Percentiles rank a stretch among this genome's conserved stretches.
phyloP scores from a whole-genome alignment of 2,797 vertebrate species.

The Bryconaethiops microstoma region DNA sequence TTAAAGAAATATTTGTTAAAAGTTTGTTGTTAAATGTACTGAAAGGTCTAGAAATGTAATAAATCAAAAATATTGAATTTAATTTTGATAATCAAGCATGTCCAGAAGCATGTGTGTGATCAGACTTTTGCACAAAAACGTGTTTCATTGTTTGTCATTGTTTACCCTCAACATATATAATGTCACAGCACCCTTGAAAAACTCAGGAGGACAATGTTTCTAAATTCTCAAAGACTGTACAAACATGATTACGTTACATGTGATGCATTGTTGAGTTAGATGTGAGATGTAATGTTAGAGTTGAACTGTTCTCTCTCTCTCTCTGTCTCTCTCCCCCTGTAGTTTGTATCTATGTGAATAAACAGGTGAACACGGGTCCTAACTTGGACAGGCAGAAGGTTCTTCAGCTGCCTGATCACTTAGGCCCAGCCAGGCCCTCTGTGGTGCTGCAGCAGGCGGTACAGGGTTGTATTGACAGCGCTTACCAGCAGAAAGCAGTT shows the following conservation, averaged over 20 bases:
- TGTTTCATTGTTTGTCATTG: no score
- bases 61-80: no score
- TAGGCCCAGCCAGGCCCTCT: conserved; percentile 89
- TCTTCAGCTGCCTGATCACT: conserved; percentile 92
- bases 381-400: conserved; percentile 95
- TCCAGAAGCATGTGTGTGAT: no score
- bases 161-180: not conserved
- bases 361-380: conserved; percentile 88
- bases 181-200: not conserved
- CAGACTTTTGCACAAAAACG: no score
- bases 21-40: no score
- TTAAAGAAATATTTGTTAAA: no score
- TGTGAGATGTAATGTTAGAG: not conserved
- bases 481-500: conserved; percentile 91
- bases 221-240: not conserved
- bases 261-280: no score
- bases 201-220: not conserved
- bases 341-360: conserved; percentile 98
- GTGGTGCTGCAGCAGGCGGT: conserved; percentile 92
- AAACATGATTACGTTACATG: no score
- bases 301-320: not conserved
- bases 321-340: not conserved
- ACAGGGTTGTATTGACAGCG: conserved; percentile 95
- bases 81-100: no score
- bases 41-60: no score